Evolutionary conservation across 2,797 vertebrate species (phyloP).

Genomic region (Alectoris magna): DNA sequence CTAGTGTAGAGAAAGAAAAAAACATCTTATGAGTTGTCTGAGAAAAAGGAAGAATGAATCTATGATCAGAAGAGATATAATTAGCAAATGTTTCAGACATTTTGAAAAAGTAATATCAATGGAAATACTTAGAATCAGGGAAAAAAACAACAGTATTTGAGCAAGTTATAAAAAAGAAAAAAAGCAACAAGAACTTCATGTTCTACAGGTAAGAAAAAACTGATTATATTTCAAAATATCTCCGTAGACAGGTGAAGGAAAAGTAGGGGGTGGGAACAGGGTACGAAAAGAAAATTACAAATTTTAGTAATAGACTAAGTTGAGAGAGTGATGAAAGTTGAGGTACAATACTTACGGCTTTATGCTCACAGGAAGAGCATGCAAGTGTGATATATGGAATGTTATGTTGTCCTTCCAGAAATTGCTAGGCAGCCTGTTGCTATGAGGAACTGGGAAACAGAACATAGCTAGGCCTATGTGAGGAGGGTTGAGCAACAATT

Average conservation of each 20-base stretch:
- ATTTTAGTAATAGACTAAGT: constrained; percentile 16
- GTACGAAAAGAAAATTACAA: constrained; percentile 12
- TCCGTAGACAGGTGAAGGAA: background rate
- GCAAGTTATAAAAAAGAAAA: background rate
- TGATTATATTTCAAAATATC: background rate
- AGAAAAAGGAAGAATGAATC: background rate
- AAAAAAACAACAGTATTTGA: background rate
- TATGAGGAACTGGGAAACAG: too few relatives aligned
- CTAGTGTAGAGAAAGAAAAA: background rate
- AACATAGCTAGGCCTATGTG: too few relatives aligned
- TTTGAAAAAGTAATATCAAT: background rate
- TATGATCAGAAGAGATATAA: background rate
- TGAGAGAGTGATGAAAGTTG: background rate
- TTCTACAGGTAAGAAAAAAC: background rate
- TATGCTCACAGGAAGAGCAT: background rate
- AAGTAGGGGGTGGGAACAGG: background rate
- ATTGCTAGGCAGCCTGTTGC: too few relatives aligned
- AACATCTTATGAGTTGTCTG: background rate
- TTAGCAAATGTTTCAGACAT: background rate
- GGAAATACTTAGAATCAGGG: background rate
- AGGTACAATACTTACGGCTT: background rate
- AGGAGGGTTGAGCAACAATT: too few relatives aligned
- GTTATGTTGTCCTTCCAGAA: too few relatives aligned
- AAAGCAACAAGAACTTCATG: background rate
- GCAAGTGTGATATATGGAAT: too few relatives aligned